Evolutionary conservation across 2,888 invertebrate genomes (phyloP).

Genomic region (Thereva unica): DNA sequence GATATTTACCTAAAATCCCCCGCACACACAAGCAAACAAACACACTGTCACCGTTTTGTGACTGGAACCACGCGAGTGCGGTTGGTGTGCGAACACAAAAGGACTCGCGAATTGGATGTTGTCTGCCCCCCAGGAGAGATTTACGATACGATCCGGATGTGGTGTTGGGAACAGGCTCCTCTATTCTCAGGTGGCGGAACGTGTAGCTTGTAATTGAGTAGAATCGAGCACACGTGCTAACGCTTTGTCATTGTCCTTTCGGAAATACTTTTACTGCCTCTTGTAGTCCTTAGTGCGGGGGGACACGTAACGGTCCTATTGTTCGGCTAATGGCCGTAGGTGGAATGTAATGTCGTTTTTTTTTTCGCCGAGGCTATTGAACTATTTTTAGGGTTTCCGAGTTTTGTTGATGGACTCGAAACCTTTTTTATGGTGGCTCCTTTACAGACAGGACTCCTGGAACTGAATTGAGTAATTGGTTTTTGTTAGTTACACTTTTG

Average conservation of each 20-base stretch:
- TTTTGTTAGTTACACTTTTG: too few relatives aligned
- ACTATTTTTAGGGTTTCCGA: too few relatives aligned
- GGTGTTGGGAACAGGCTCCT: neutral
- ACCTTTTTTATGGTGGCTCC: too few relatives aligned
- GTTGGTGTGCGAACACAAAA: slow-evolving; percentile 37
- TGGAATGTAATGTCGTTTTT: too few relatives aligned
- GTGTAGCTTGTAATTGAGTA: slow-evolving; percentile 24
- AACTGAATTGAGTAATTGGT: too few relatives aligned
- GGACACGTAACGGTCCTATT: too few relatives aligned
- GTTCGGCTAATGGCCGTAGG: too few relatives aligned
- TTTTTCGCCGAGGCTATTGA: too few relatives aligned
- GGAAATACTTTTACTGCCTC: neutral
- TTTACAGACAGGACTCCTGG: too few relatives aligned
- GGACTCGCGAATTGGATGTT: slow-evolving; percentile 38
- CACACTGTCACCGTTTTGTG: slow-evolving; percentile 4
- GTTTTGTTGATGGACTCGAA: too few relatives aligned
- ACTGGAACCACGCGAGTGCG: slow-evolving; percentile 32
- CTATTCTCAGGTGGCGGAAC: slow-evolving; percentile 25
- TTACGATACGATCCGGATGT: slow-evolving; percentile 29
- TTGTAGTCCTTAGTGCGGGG: neutral
- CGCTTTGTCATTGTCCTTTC: slow-evolving; percentile 7
- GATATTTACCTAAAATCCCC: slow-evolving; percentile 34
- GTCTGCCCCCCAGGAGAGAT: slow-evolving; percentile 32
- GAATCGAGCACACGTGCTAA: slow-evolving; percentile 29
- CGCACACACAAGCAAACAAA: neutral